Base-by-base conservation (phyloP, 2,797 vertebrate species). In the Lepus townsendii region DNA sequence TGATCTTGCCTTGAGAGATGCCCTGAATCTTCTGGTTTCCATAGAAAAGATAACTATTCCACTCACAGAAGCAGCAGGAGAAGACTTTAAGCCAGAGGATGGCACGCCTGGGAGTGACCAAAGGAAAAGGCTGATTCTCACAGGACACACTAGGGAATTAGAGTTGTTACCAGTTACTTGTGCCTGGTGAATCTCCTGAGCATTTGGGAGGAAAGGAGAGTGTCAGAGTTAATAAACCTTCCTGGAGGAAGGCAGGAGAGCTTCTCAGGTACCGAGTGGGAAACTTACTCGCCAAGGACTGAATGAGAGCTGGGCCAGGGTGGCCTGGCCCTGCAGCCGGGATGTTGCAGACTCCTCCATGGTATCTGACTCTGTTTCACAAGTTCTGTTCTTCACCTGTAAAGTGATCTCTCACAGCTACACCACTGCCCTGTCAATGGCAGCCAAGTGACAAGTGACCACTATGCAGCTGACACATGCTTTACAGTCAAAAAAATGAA, bases 1-100 rank as follows among this genome's bases (percentile, higher is more conserved):
- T 85, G 84, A 94, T 83, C 79, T 85, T 95, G 87, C 62, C 62
- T 92, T 75, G 63, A 94, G 93, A 88, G 75, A 57, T 65, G 57
- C 27, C 77, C 19, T 50, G 73, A 87, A 76, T 87, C 38, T 85
- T 96, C 54, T 63, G 8, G 47, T 86, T 92, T 91, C 57, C 83
- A n/a, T 24, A 88, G 83, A 79, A 95, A 93, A 93, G 54, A 96
- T 69, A 88, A 77, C 93, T 66, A 85, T 60, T 68, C 32, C 27
- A 80, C 63, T 96, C 79, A 62, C 1, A 83, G 68, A 86, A 93
- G 87, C 57, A 65, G 76, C 57, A 77, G 91, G 91, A 52, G 1
- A 17, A 77, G 62, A 35, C 35, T 66, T 66, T n/a, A 54, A 82
- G 60, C n/a, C 35, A 14, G 11, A 35, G n/a, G 22, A 90, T 6